Conservation (phyloP, 2,797 vertebrate species). For the Periparus ater region DNA sequence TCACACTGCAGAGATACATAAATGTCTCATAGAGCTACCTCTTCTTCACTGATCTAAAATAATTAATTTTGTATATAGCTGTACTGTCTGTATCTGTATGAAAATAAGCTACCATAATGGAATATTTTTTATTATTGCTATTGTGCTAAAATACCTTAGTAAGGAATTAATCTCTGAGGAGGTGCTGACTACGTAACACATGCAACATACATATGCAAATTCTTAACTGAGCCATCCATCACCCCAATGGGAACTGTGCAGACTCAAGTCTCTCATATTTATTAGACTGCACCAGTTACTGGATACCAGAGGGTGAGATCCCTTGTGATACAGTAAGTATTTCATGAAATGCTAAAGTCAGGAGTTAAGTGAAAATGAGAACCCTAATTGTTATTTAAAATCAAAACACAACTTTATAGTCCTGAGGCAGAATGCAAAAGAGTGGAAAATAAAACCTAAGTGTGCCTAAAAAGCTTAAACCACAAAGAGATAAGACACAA, state of each 20-base stretch:
- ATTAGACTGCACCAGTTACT: background rate
- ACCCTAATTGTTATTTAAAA: background rate
- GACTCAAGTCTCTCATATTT: background rate
- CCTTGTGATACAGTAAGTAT: background rate
- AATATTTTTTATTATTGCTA: background rate
- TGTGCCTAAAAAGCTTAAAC: background rate
- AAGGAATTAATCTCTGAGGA: background rate
- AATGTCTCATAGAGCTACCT: background rate
- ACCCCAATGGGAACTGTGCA: background rate
- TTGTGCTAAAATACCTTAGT: background rate
- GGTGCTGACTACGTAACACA: background rate
- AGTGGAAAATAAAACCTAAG: background rate
- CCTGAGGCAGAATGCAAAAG: background rate
- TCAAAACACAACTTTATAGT: background rate
- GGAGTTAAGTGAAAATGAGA: background rate
- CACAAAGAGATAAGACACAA: background rate
- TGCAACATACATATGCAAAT: fast-evolving
- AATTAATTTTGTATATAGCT: background rate
- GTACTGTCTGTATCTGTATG: background rate
- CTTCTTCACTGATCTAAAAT: background rate
- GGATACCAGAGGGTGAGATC: background rate
- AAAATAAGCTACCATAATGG: background rate
- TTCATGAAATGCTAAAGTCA: background rate
- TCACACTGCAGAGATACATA: background rate
- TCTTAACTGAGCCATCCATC: background rate